Conservation (phyloP, 2,888 invertebrate species). For the Hirudinaria manillensis region DNA sequence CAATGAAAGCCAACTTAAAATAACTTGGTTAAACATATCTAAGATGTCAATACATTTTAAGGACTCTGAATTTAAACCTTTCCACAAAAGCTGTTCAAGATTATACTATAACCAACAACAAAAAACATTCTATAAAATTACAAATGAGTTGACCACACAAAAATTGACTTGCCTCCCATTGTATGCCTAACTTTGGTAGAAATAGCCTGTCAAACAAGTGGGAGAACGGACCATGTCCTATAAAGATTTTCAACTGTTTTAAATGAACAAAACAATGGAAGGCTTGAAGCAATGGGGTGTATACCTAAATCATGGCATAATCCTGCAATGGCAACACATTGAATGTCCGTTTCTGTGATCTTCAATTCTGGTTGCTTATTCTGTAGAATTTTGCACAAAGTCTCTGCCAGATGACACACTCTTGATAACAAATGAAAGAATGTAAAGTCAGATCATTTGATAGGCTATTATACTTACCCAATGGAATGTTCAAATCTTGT, state of each 20-base stretch:
- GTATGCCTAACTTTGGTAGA: constrained; percentile 44
- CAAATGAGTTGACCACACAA: not conserved
- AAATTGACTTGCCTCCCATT: constrained; percentile 43
- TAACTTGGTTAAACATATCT: no score
- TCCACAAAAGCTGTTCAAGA: not conserved
- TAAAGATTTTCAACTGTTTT: not conserved
- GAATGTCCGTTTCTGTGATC: constrained; percentile 56
- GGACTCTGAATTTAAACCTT: not conserved
- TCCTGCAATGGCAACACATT: constrained; percentile 62
- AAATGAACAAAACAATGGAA: not conserved
- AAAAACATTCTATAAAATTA: not conserved
- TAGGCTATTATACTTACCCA: not conserved
- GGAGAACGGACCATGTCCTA: constrained; percentile 61
- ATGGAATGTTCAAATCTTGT: constrained; percentile 28
- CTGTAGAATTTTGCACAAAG: constrained; percentile 39
- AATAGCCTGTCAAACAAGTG: constrained; percentile 62
- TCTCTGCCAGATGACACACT: constrained; percentile 21
- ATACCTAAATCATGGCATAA: constrained; percentile 65
- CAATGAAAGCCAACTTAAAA: no score
- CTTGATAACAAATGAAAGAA: not conserved
- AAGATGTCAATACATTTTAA: not conserved
- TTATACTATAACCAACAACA: not conserved
- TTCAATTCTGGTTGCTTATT: constrained; percentile 52
- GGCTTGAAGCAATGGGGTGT: not conserved
- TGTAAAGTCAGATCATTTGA: not conserved